Base-by-base conservation (phyloP, 2,888 invertebrate species). In the Thera obeliscata region DNA sequence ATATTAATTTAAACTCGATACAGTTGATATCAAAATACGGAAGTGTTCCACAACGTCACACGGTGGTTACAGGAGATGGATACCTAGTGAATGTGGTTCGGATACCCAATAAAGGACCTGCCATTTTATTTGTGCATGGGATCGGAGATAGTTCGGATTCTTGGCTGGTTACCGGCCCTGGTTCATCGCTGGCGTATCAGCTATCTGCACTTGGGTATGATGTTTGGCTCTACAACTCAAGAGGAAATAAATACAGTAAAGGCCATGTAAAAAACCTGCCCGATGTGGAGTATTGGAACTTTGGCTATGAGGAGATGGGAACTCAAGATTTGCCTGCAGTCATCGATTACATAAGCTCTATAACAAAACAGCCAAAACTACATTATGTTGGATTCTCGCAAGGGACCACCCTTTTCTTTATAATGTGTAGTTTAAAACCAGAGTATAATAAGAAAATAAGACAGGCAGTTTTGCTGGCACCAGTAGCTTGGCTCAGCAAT, bases 311-410 rank as follows among this genome's bases (percentile, higher is more conserved):
- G 78, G 90, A 92, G 81, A 89, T 91, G 84, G 92, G 90, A 52
- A 76, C 83, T n/a, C 74, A 82, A 66, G 92, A 92, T 76, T 70
- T 92, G 68, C 88, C 91, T 11, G 87, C 89, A 2, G 83, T 84
- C 48, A 84, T 92, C 63, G 90, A 92, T 77, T 85, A 88, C 66
- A 85, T 92, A 71, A 76, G 89, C 3, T 72, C 75, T 6, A 74
- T 69, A 43, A 90, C 87, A 46, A 76, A 75, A 11, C 75, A 75
- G 46, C 59, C 73, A 48, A 83, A 85, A 76, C 70, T 92, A 49
- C 85, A 85, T n/a, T 92, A 91, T 70, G 77, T 92, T 55, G 92
- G 90, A 67, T 92, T 87, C 79, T 92, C 92, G 36, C 91, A 91
- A 81, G 91, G 92, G 64, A 88, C 89, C 0, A 90, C 90, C 2